phyloP scores from a whole-genome alignment of 1,140 invertebrate species.

The Diploscapter pachys region DNA sequence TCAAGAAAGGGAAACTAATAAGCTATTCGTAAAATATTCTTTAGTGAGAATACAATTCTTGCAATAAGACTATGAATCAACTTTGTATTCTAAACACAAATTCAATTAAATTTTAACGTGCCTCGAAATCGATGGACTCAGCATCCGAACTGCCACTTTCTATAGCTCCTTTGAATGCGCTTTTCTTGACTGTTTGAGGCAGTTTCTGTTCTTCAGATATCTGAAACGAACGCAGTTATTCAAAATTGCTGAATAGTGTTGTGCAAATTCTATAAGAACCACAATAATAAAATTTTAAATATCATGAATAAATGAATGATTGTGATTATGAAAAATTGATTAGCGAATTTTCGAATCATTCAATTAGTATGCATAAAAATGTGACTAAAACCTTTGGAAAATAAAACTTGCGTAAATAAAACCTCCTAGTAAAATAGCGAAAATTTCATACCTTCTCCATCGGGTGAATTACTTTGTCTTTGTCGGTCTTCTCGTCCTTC shows the following conservation, averaged over 20 bases:
- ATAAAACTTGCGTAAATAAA: not conserved
- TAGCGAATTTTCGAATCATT: not conserved
- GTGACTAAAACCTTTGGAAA: not conserved
- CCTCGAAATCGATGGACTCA: conserved; percentile 8
- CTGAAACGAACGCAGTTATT: not conserved
- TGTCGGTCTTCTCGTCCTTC: conserved; percentile 13
- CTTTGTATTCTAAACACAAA: too few relatives aligned
- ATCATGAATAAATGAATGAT: not conserved
- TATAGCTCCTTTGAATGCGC: not conserved
- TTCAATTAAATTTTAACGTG: too few relatives aligned
- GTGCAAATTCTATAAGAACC: not conserved
- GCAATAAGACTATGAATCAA: too few relatives aligned
- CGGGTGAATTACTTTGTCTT: conserved; percentile 1
- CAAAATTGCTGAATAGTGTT: not conserved
- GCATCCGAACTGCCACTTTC: conserved; percentile 1
- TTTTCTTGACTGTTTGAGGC: not conserved
- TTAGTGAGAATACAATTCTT: too few relatives aligned
- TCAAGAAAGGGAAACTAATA: too few relatives aligned
- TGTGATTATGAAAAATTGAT: not conserved
- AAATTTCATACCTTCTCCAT: not conserved
- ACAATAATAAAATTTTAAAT: not conserved
- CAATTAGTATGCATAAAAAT: not conserved
- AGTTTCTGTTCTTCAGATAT: not conserved
- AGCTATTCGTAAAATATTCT: too few relatives aligned
- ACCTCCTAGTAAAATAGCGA: not conserved